Conservation (phyloP, 2,113 vertebrate genomes). For the Nibea coibor region DNA sequence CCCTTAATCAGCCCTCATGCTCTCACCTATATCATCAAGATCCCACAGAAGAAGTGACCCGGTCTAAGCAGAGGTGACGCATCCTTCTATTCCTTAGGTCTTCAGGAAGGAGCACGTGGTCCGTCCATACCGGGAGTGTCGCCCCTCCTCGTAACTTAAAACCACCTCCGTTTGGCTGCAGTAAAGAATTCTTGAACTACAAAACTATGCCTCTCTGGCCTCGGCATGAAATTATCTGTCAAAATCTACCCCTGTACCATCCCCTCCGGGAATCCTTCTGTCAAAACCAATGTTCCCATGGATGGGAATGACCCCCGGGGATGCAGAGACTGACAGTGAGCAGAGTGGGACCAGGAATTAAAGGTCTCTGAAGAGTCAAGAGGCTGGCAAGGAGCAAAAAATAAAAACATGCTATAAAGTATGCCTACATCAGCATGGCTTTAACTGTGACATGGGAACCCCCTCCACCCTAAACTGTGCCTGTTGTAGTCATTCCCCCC, state of each 20-base stretch:
- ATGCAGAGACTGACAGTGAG: conserved; percentile 71
- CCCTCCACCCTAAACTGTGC: conserved; percentile 51
- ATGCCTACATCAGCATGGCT: conserved; percentile 54
- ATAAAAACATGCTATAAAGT: conserved; percentile 72
- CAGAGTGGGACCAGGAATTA: conserved; percentile 67
- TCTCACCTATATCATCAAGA: conserved; percentile 74
- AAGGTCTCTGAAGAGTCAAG: conserved; percentile 72
- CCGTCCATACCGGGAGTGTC: conserved; percentile 8
- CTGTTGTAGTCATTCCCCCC: conserved; percentile 49
- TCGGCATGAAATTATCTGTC: conserved; percentile 25
- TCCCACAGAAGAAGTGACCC: conserved; percentile 43
- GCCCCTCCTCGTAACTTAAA: neutral
- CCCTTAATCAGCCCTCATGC: conserved; percentile 70
- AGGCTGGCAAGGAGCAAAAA: conserved; percentile 57
- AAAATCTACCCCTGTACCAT: conserved; percentile 35
- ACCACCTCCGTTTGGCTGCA: conserved; percentile 25
- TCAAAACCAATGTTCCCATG: conserved; percentile 78
- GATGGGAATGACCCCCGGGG: conserved; percentile 66
- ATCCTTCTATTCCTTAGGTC: conserved; percentile 50
- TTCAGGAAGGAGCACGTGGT: conserved; percentile 15
- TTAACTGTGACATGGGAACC: conserved; percentile 73
- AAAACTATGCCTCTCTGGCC: conserved; percentile 50
- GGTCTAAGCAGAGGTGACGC: conserved; percentile 45
- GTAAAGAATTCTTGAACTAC: conserved; percentile 20
- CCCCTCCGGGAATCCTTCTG: conserved; percentile 53